phyloP scores from a whole-genome alignment of 1,140 invertebrate genomes.

The Streblospio benedicti region DNA sequence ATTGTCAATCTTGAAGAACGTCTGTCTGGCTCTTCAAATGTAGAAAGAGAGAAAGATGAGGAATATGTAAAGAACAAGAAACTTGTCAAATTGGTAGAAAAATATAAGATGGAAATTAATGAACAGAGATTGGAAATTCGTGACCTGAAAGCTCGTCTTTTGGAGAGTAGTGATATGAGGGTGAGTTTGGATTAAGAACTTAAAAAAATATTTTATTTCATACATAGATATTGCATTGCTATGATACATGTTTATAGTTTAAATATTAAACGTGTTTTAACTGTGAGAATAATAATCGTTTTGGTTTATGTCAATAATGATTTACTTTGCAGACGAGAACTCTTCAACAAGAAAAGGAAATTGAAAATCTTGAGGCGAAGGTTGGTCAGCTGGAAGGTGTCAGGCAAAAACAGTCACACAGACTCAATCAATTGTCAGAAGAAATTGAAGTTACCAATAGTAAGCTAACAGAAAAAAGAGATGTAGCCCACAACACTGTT shows the following conservation, averaged over 20 bases:
- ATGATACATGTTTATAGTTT: no score
- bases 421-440: constrained; percentile 37
- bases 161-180: constrained; percentile 38
- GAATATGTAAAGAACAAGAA: constrained; percentile 35
- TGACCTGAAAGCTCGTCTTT: constrained; percentile 41
- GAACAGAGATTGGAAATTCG: constrained; percentile 35
- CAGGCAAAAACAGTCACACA: constrained; percentile 37
- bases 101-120: constrained; percentile 39
- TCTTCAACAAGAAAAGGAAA: constrained; percentile 39
- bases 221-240: neutral
- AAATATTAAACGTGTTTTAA: no score
- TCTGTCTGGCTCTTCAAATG: constrained; percentile 29
- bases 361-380: constrained; percentile 33
- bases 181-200: constrained; percentile 23
- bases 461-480: constrained; percentile 27
- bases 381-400: constrained; percentile 43
- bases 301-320: no score
- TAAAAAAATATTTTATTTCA: neutral
- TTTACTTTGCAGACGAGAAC: constrained; percentile 9
- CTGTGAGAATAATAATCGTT: no score
- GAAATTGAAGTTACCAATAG: constrained; percentile 25
- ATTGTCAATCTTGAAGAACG: constrained; percentile 38
- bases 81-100: constrained; percentile 37
- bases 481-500: constrained; percentile 39
- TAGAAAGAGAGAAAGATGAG: constrained; percentile 37